Base-by-base conservation (phyloP, 2,797 vertebrate genomes). In the Spinibarbus caldwelli region DNA sequence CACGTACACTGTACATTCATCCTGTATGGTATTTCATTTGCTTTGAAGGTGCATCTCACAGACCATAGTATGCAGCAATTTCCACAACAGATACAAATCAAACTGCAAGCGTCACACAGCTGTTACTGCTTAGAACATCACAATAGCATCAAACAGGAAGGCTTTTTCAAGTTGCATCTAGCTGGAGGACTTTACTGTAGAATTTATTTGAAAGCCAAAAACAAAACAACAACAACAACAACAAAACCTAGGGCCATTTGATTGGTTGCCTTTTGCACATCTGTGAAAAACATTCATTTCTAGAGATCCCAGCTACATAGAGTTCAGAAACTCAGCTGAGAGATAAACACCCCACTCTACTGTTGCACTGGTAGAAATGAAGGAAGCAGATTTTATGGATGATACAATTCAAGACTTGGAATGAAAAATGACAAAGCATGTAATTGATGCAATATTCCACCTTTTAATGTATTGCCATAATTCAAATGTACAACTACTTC, bases 401-500 rank as follows among this genome's bases (percentile, higher is more conserved):
- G 10, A 41, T 43, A 38, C 19, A 34, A 21, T 57, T 54, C n/a
- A 59, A 31, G 29, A n/a, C 41, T 54, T 6, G 14, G 43, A 68
- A 68, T 68, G n/a, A 84, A 59, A 52, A 84, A 57, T 21, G 19
- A 84, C 26, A 64, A 41, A 31, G n/a, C 38, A n/a, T 67, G 6
- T 72, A 87, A 90, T 34, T 14, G 62, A 71, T 57, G 73, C 62
- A 7, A 67, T 75, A 47, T 80, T 77, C 34, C 41, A 73, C n/a
- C 1, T n/a, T 83, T 88, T 72, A 68, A 73, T 66, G 71, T 67
- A 79, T 41, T 62, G 71, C 80, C 77, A 78, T 80, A 77, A 81
- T 80, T 72, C 52, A 43, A 54, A 62, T 23, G 0, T 75, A 84
- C 81, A 86, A 68, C 36, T 80, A 72, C 49, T 31, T 78, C 70